Conservation (phyloP, 1,140 invertebrate species). For the Himalopsyche phryganea region DNA sequence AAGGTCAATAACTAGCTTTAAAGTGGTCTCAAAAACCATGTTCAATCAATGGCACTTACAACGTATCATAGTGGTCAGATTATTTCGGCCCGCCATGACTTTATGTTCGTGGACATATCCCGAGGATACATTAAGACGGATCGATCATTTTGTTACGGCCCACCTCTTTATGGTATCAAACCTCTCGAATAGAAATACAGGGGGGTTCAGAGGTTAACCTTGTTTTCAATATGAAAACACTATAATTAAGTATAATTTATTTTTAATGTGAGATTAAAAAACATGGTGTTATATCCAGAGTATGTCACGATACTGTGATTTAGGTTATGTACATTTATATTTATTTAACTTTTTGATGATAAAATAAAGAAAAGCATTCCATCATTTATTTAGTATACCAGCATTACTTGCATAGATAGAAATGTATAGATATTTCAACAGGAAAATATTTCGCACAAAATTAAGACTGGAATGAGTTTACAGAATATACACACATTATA, state of each 20-base stretch:
- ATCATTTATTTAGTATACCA: too few relatives aligned
- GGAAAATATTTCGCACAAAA: too few relatives aligned
- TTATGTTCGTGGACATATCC: conserved; percentile 7
- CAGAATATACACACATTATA: too few relatives aligned
- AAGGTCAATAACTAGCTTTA: conserved; percentile 28
- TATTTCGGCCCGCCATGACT: conserved; percentile 15
- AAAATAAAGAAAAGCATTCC: too few relatives aligned
- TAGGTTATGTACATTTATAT: background rate
- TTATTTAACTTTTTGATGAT: background rate
- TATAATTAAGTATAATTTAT: conserved; percentile 35
- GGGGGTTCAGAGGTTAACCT: conserved; percentile 34
- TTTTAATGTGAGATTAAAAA: conserved; percentile 20
- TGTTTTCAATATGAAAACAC: conserved; percentile 31
- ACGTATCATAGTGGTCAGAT: background rate
- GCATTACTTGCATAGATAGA: too few relatives aligned
- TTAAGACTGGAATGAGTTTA: too few relatives aligned
- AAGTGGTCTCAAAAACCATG: conserved; percentile 22
- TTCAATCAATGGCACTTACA: conserved; percentile 1
- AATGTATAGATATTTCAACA: too few relatives aligned
- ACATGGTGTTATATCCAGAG: background rate
- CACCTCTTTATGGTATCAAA: conserved; percentile 28
- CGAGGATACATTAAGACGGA: conserved; percentile 5
- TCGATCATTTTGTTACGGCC: conserved; percentile 19
- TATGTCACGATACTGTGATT: conserved; percentile 12
- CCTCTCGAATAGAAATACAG: conserved; percentile 5